phyloP scores from a whole-genome alignment of 2,113 vertebrate genomes.

The Cephalopholis sonnerati region DNA sequence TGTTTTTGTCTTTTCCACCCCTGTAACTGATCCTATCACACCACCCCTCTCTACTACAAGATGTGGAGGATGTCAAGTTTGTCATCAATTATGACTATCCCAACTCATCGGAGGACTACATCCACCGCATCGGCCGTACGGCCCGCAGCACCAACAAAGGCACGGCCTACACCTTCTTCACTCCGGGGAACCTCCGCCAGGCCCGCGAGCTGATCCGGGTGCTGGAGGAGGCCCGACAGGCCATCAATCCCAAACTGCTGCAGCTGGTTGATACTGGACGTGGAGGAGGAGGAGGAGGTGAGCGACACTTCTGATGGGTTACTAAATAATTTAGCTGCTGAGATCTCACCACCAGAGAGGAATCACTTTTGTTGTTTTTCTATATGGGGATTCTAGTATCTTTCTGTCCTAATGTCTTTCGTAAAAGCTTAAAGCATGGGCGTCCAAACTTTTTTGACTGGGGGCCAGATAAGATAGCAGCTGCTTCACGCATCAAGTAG shows the following conservation, averaged over 20 bases:
- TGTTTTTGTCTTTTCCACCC: conserved; percentile 48
- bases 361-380: not conserved
- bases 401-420: no score
- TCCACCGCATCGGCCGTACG: conserved; percentile 96
- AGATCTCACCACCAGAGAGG: not conserved
- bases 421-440: no score
- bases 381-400: no score
- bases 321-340: not conserved
- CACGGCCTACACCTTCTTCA: conserved; percentile 99
- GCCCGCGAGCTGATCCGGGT: conserved; percentile 95
- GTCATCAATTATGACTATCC: conserved; percentile 99
- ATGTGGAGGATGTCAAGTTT: conserved; percentile 99
- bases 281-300: conserved; percentile 83
- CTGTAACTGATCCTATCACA: conserved; percentile 30
- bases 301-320: not conserved
- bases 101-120: conserved; percentile 97
- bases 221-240: conserved; percentile 95
- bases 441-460: no score
- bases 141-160: conserved; percentile 98
- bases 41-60: conserved; percentile 72
- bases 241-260: conserved; percentile 97
- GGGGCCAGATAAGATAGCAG: no score
- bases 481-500: no score
- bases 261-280: conserved; percentile 94
- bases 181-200: conserved; percentile 95